phyloP scores from a whole-genome alignment of 2,113 vertebrate genomes.

The Corythaeola cristata region DNA sequence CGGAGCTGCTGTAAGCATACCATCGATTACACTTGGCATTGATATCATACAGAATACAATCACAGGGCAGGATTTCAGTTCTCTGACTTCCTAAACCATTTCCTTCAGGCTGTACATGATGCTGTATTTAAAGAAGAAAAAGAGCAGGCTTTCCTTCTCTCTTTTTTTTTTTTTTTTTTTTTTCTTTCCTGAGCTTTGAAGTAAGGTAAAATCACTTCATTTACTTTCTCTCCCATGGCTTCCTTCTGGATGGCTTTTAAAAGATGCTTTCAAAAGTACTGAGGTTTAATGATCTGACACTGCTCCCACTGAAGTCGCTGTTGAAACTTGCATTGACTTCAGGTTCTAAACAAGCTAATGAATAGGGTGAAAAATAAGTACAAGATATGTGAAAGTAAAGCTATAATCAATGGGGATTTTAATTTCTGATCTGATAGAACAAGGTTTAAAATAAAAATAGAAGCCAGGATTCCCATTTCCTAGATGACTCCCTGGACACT shows the following conservation, averaged over 20 bases:
- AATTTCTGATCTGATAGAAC: not conserved
- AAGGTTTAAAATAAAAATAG: not conserved
- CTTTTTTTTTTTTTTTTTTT: no score
- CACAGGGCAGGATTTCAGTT: not conserved
- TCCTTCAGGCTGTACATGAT: constrained; percentile 17
- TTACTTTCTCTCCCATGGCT: not conserved
- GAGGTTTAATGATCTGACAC: constrained; percentile 14
- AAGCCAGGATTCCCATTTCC: not conserved
- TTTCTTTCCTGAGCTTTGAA: not conserved
- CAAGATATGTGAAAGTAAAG: not conserved
- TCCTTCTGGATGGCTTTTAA: constrained; percentile 4
- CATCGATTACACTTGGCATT: not conserved
- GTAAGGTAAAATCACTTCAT: not conserved
- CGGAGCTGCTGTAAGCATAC: not conserved
- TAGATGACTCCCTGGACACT: not conserved
- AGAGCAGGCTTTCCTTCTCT: not conserved
- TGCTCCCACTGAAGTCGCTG: not conserved
- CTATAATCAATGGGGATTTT: not conserved
- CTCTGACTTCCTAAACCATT: not conserved
- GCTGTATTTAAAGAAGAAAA: constrained; percentile 14
- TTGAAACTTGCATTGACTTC: constrained; percentile 11
- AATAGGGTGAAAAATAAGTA: constrained; percentile 12
- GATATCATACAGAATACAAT: not conserved
- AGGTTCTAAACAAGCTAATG: constrained; percentile 21
- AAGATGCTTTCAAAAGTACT: not conserved